phyloP scores from a whole-genome alignment of 2,113 vertebrate species.

The Crotalus tigris region DNA sequence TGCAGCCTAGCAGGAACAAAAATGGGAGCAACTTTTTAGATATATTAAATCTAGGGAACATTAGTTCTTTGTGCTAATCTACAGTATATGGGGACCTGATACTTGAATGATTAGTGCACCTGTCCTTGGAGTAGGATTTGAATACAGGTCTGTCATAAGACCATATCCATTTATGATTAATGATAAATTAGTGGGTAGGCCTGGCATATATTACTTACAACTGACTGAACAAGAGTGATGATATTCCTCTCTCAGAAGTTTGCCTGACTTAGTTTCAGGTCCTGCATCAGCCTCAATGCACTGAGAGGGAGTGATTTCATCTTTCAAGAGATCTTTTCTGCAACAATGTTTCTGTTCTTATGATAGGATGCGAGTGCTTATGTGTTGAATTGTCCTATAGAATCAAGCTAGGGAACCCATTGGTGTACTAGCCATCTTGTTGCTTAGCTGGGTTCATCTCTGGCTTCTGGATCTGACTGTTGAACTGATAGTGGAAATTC shows the following conservation, averaged over 20 bases:
- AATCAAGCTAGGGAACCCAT: neutral
- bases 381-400: neutral
- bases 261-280: neutral
- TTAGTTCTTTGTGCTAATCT: neutral
- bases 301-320: neutral
- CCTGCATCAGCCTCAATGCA: neutral
- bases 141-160: neutral
- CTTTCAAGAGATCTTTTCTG: neutral
- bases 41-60: neutral
- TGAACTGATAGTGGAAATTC: neutral
- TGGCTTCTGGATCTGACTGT: neutral
- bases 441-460: neutral
- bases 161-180: neutral
- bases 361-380: neutral
- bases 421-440: neutral
- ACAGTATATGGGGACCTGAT: neutral
- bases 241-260: neutral
- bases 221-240: neutral
- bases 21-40: neutral
- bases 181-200: neutral
- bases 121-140: neutral
- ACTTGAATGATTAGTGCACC: neutral
- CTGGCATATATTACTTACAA: neutral
- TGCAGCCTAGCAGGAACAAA: neutral
- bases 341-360: neutral